These are phyloP conservation scores for Calcarius lapponicus DNA, from an alignment of 2,797 vertebrate genomes.

Conservation along the genomic window DNA sequence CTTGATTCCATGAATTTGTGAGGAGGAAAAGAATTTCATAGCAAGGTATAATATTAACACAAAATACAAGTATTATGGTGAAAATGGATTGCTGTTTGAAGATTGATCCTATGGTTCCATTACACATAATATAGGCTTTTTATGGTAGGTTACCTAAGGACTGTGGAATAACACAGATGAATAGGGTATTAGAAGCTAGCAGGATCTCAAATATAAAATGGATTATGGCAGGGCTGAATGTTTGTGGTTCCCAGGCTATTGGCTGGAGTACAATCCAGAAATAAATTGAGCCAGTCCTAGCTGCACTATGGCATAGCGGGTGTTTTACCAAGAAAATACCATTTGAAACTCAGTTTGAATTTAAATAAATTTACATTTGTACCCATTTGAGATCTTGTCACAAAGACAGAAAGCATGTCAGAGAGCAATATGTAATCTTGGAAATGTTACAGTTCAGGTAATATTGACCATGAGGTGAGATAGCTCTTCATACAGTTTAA, in stretches of 20 bases:
- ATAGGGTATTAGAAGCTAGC: neutral
- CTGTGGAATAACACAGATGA: neutral
- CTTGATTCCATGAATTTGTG: neutral
- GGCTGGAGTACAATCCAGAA: neutral
- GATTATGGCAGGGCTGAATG: neutral
- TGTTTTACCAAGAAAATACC: neutral
- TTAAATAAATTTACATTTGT: conserved; percentile 58
- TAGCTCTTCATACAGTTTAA: neutral
- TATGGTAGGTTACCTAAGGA: neutral
- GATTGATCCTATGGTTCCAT: neutral
- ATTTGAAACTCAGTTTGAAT: conserved; percentile 37
- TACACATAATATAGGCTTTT: neutral
- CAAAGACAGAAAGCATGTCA: conserved; percentile 40
- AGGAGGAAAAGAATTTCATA: neutral
- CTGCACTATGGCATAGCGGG: neutral
- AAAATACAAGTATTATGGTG: neutral
- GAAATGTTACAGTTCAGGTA: neutral
- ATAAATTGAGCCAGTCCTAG: neutral
- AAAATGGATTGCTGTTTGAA: neutral
- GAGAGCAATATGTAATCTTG: conserved; percentile 23
- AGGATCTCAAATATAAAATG: neutral
- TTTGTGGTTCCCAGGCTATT: neutral
- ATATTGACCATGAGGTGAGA: neutral
- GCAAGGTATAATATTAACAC: neutral
- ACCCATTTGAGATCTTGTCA: conserved; percentile 45